Evolutionary conservation across 2,888 invertebrate species (phyloP), one percentile per base, ranked within the genome.

Genomic region (Hypena proboscidalis): DNA sequence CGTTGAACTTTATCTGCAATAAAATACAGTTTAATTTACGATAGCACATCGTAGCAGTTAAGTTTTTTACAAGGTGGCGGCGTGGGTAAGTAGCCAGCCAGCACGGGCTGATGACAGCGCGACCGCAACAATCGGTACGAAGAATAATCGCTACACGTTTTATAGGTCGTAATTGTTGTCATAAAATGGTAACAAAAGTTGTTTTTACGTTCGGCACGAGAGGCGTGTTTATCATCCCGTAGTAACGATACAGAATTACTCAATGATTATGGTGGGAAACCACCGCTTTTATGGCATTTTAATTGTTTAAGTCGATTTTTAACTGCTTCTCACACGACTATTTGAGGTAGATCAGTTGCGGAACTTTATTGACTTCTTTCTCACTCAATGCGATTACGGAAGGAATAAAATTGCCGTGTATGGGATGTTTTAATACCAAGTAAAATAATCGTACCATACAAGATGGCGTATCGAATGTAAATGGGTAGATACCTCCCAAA

Each of bases 141-240:
- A 75, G 80, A 84, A 89, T 89, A 88, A 88, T 87, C 85, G 83
- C 81, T 85, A 85, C 85, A 85, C 79, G 82, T 86, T 90, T 90
- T 90, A 90, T 90, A 80, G 90, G 80, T 88, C 89, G 84, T 90
- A 90, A 90, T 90, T 89, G 89, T 87, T 88, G 87, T 86, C 87
- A 84, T 90, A 90, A 90, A 90, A 88, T 86, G 77, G 85, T 86
- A 88, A 90, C 90, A 90, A 90, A 89, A 88, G 82, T 85, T 85
- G 78, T 85, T 89, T 86, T 90, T 86, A 90, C 81, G 85, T 83
- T 83, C 83, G 77, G 83, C 85, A 87, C 86, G 85, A 87, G 86
- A 86, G 79, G 70, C 72, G 76, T 80, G 82, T 89, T 84, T 86
- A 87, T 88, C 85, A 84, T 86, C 74, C 77, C 72, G 76, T 76